These are phyloP conservation scores for Rana temporaria DNA, from an alignment of 2,113 vertebrate species.

Conservation along the genomic window DNA sequence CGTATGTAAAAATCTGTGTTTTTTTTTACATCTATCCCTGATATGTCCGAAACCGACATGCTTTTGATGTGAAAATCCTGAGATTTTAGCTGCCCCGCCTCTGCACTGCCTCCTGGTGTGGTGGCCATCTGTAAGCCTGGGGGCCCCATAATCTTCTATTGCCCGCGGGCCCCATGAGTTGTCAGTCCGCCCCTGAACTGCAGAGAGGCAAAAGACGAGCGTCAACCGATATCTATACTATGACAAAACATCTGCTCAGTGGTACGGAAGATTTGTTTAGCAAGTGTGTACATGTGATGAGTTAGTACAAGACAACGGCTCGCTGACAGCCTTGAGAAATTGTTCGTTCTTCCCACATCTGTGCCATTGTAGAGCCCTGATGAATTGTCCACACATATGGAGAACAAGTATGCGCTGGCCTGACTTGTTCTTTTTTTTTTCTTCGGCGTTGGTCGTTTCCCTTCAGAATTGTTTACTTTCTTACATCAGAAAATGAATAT, in stretches of 20 bases:
- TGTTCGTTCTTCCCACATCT: constrained; percentile 59
- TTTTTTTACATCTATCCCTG: no score
- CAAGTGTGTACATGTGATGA: constrained; percentile 34
- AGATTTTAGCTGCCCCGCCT: no score
- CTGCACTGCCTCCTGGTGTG: no score
- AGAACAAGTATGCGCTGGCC: constrained; percentile 63
- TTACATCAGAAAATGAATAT: constrained; percentile 62
- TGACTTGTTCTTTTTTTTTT: constrained; percentile 38
- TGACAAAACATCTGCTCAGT: constrained; percentile 24
- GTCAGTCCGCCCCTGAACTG: no score
- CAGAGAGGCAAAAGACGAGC: not conserved
- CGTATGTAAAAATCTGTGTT: no score
- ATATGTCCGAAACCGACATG: no score
- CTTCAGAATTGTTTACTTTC: constrained; percentile 64
- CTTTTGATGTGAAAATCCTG: no score
- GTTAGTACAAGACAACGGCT: constrained; percentile 56
- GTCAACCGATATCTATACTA: constrained; percentile 47
- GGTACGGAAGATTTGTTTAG: constrained; percentile 49
- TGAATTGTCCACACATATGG: constrained; percentile 58
- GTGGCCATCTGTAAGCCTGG: no score
- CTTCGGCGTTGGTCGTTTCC: constrained; percentile 53
- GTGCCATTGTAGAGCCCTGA: constrained; percentile 64
- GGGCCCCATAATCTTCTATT: no score
- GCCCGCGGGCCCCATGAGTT: no score
- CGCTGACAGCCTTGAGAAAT: constrained; percentile 62